Evolutionary conservation across 2,888 invertebrate species (phyloP), one percentile per base, ranked within the genome.

Genomic region (Steromphala cineraria): DNA sequence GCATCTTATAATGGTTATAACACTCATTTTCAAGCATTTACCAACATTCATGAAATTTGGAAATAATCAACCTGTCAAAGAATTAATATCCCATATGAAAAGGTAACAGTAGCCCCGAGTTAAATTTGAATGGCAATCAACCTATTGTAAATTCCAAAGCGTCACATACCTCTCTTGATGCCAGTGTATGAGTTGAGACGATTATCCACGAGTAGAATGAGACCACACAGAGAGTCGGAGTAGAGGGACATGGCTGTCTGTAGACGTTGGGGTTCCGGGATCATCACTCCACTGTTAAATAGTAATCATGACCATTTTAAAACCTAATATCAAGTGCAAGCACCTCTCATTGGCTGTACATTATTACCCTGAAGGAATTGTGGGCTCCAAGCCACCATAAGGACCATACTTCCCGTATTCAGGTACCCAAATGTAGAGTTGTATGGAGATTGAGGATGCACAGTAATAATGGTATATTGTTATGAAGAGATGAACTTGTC

Each of bases 231-330:
- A 91, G 98, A 97, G 92, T 96, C 95, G 0, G 98, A 98, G 94
- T 99, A 99, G 31, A 99, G 95, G 31, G 97, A 97, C 92, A 99
- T 95, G 56, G 99, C 97, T 87, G 98, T 98, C 94, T 98, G 98
- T 52, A 99, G 95, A 77, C 97, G 95, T 87, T 97, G 97, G 4
- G 97, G 96, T 81, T 96, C 95, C 53, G 95, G 95, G 89, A 95
- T 95, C 85, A 94, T 94, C 79, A 95, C 94, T 95, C 96, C 97
- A 96, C 92, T 92, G 84, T n/a, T n/a, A n/a, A n/a, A n/a, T n/a
- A n/a, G n/a, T n/a, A n/a, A n/a, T n/a, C n/a, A n/a, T n/a, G n/a
- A n/a, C n/a, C n/a, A n/a, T n/a, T n/a, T n/a, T n/a, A n/a, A n/a
- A n/a, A n/a, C n/a, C n/a, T n/a, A n/a, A n/a, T n/a, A n/a, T n/a